Conservation (phyloP, 2,888 invertebrate species). For the Anorthoa munda region DNA sequence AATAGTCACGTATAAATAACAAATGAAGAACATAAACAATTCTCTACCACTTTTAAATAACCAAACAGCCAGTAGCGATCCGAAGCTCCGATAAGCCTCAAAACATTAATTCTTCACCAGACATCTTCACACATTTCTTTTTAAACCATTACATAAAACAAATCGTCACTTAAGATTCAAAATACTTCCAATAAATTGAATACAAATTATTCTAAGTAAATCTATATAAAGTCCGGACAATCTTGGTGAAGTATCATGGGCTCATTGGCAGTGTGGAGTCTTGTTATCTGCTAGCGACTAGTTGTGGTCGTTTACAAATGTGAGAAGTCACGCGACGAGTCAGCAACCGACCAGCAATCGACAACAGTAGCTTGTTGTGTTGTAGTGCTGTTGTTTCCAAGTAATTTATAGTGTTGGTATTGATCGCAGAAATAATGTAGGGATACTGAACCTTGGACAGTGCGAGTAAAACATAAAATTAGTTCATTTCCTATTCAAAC, state of each 20-base stretch:
- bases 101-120: slow-evolving; percentile 37
- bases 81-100: slow-evolving; percentile 32
- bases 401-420: slow-evolving; percentile 40
- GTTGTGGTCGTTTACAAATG: slow-evolving; percentile 18
- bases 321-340: slow-evolving; percentile 84
- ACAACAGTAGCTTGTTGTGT: slow-evolving; percentile 65
- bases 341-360: slow-evolving; percentile 59
- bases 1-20: slow-evolving; percentile 34
- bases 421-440: slow-evolving; percentile 18
- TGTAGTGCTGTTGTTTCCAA: slow-evolving; percentile 36
- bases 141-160: slow-evolving; percentile 52
- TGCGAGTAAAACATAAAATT: background rate
- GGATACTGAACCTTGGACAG: background rate
- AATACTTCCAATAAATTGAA: slow-evolving; percentile 51
- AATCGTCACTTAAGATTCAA: slow-evolving; percentile 52
- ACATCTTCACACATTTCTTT: slow-evolving; percentile 40
- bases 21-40: slow-evolving; percentile 40
- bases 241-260: slow-evolving; percentile 52
- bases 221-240: slow-evolving; percentile 59
- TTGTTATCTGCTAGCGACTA: slow-evolving; percentile 8
- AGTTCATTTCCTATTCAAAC: background rate
- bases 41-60: slow-evolving; percentile 24
- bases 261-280: slow-evolving; percentile 30
- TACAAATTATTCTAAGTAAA: slow-evolving; percentile 62
- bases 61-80: slow-evolving; percentile 52